Conservation (phyloP, 2,888 invertebrate species). For the Tipula vernalis region DNA sequence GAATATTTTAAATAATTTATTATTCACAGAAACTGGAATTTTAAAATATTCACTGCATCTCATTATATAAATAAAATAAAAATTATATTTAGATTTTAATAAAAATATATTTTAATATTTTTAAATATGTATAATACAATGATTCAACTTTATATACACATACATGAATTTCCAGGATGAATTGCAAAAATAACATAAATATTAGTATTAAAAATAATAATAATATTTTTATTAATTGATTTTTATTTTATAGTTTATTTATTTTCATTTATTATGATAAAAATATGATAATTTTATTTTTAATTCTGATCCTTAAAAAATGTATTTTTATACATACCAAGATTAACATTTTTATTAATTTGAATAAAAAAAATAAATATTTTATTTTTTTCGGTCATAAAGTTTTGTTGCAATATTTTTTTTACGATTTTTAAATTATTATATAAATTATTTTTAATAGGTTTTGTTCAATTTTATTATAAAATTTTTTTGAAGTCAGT, state of each 20-base stretch:
- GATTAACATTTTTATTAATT: not conserved
- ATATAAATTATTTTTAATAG: not conserved
- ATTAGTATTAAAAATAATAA: not conserved
- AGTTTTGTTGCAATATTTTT: not conserved
- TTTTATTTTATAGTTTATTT: not conserved
- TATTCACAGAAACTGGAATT: not conserved
- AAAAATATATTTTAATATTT: not conserved
- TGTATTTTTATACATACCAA: not conserved
- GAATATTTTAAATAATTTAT: not conserved
- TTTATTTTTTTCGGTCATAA: not conserved
- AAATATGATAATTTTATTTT: not conserved
- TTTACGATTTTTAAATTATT: constrained; percentile 4
- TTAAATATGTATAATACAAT: too few relatives aligned
- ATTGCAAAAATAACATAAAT: not conserved
- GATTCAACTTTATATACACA: not conserved
- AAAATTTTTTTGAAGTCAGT: not conserved
- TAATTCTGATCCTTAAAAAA: not conserved
- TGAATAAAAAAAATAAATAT: not conserved
- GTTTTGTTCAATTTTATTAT: not conserved
- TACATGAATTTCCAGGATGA: not conserved
- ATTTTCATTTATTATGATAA: not conserved
- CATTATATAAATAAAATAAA: not conserved
- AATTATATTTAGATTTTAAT: not conserved
- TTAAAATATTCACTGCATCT: not conserved
- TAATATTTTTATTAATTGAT: not conserved